These are phyloP conservation scores for Molothrus aeneus DNA, from an alignment of 2,797 vertebrate species.

Conservation along the genomic window DNA sequence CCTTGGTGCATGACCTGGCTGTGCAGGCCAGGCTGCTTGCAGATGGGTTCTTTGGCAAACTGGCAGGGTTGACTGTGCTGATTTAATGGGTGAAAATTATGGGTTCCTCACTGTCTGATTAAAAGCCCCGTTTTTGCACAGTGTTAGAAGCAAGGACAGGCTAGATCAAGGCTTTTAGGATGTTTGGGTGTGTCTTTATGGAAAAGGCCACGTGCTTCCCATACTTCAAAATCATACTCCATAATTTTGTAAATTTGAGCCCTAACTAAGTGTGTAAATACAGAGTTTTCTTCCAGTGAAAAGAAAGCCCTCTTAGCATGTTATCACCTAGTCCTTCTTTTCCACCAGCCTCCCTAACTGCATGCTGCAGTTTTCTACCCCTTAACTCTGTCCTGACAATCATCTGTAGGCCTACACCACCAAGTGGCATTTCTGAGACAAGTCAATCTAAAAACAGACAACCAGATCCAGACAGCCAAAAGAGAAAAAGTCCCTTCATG, in stretches of 20 bases:
- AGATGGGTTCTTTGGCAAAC: accelerated
- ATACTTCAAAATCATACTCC: not conserved
- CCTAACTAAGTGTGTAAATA: not conserved
- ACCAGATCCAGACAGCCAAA: not conserved
- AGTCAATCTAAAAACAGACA: not conserved
- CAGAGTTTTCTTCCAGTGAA: not conserved
- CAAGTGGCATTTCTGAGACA: not conserved
- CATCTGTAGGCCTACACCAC: not conserved
- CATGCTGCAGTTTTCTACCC: not conserved
- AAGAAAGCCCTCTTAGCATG: not conserved
- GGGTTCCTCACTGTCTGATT: not conserved
- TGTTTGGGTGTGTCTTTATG: not conserved
- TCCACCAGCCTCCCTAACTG: not conserved
- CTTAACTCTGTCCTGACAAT: not conserved
- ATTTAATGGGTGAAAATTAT: not conserved
- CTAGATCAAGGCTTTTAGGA: accelerated
- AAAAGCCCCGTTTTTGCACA: not conserved
- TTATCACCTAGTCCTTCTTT: not conserved
- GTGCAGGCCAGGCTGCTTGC: accelerated
- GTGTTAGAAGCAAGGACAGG: not conserved
- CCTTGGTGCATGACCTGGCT: not conserved
- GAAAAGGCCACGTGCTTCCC: not conserved
- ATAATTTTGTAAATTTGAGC: not conserved
- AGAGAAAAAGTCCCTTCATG: not conserved
- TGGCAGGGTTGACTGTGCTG: accelerated